Conservation (phyloP, 2,888 invertebrate genomes). For the Azorinus chamasolen region DNA sequence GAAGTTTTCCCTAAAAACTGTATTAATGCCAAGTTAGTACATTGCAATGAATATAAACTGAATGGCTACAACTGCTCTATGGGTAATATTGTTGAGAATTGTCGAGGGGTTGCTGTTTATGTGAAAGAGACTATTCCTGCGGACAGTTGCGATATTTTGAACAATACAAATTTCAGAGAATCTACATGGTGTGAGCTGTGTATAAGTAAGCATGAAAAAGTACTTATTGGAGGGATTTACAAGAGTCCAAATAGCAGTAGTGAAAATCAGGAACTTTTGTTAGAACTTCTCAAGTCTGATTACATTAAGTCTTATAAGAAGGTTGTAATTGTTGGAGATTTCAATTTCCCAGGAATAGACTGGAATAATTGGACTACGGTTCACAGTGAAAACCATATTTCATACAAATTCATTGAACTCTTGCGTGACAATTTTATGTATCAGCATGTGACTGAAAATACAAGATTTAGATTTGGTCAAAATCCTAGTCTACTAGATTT, state of each 20-base stretch:
- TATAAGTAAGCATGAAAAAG: slow-evolving; percentile 1
- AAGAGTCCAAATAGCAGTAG: slow-evolving; percentile 9
- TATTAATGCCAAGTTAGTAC: not conserved
- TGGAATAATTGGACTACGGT: slow-evolving; percentile 8
- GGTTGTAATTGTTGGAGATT: slow-evolving; percentile 19
- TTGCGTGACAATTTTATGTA: slow-evolving; percentile 17
- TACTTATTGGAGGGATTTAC: slow-evolving; percentile 17
- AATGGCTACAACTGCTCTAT: not conserved
- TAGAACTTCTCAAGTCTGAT: not conserved
- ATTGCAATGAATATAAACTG: slow-evolving; percentile 1
- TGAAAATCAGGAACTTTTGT: slow-evolving; percentile 5
- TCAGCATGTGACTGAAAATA: slow-evolving; percentile 6
- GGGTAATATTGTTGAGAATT: slow-evolving; percentile 1
- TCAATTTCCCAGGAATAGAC: slow-evolving; percentile 24
- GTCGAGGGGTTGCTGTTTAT: slow-evolving; percentile 13
- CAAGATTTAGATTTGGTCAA: not conserved
- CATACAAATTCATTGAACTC: slow-evolving; percentile 19
- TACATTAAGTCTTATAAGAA: slow-evolving; percentile 5
- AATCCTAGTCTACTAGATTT: not conserved
- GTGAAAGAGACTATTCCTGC: slow-evolving; percentile 9
- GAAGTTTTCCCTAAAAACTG: not conserved
- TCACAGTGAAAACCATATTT: slow-evolving; percentile 16
- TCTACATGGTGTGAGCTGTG: slow-evolving; percentile 24
- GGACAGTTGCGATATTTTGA: slow-evolving; percentile 14
- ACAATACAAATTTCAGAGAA: slow-evolving; percentile 7